These are phyloP conservation scores for Drosophila pseudoobscura DNA, from an alignment of 1,140 invertebrate genomes.

Conservation along the genomic window DNA sequence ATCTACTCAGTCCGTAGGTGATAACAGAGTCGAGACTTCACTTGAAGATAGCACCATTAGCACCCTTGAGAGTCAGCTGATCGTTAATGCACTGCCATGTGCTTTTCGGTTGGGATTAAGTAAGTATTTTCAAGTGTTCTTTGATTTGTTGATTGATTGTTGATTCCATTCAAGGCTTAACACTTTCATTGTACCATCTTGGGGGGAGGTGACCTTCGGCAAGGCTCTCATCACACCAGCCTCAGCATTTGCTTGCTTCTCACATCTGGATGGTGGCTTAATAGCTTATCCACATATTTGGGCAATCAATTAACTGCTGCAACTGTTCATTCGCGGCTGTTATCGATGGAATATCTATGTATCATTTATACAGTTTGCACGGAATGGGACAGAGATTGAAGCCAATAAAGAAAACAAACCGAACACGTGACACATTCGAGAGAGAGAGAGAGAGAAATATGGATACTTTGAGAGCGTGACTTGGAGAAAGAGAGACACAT, in stretches of 20 bases:
- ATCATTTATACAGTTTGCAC: conserved; percentile 9
- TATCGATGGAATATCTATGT: conserved; percentile 21
- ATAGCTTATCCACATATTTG: conserved; percentile 25
- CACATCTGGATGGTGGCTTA: conserved; percentile 6
- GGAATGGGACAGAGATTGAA: background rate
- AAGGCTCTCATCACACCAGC: background rate
- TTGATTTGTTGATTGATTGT: conserved; percentile 4
- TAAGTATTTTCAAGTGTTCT: conserved; percentile 1
- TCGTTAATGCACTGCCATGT: no score
- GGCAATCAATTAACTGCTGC: conserved; percentile 34
- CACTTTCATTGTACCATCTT: conserved; percentile 12
- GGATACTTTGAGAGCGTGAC: background rate
- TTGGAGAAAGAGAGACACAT: background rate
- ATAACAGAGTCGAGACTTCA: conserved; percentile 31
- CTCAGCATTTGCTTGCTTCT: background rate
- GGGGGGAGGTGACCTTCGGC: background rate
- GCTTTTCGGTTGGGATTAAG: background rate
- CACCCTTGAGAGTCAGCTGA: no score
- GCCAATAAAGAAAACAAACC: background rate
- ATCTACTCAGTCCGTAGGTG: conserved; percentile 14
- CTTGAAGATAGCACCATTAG: conserved; percentile 21
- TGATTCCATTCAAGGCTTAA: conserved; percentile 3
- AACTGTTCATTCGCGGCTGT: conserved; percentile 4
- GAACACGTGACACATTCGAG: no score
- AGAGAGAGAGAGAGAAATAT: conserved; percentile 4